Evolutionary conservation across 2,797 vertebrate species (phyloP), one percentile per base, ranked within the genome.

Genomic region (Nyctibius grandis): DNA sequence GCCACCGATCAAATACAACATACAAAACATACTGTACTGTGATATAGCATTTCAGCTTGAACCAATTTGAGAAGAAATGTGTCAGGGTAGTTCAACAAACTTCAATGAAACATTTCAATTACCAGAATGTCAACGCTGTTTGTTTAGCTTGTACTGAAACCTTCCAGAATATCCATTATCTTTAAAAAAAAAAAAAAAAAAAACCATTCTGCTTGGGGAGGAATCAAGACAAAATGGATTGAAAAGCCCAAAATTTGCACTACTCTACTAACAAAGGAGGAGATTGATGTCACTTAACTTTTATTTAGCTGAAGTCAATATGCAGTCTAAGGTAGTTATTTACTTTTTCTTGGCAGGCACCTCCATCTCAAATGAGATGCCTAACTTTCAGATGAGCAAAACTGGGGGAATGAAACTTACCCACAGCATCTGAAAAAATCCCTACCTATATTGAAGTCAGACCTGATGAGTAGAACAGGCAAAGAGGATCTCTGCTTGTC

Each of bases 71-170:
- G 80, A 67, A 95, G 85, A 89, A 90, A 95, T 85, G 83, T 94
- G 94, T 96, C 95, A 94, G 93, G 94, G 73, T 79, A 82, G 79
- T 82, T 90, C 91, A 91, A 48, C 89, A 96, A 96, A 95, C 83
- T 93, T 92, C 88, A 94, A 4, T 38, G 88, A 84, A 96, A 86
- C 88, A 29, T 93, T 97, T 96, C 88, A 95, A 96, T 97, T 97
- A 92, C 72, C 77, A 82, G 63, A 90, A 90, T 90, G 95, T 95
- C 96, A 96, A 10, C 14, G 18, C 26, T 95, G 92, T 87, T 94
- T 92, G 88, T 94, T 91, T 59, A 92, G 77, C 67, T 93, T 68
- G 29, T 85, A 56, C 60, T 64, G 70, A 91, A 85, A 59, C 65
- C 65, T 89, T 89, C 48, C 75, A 91, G 59, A 89, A 93, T 89